Conservation (phyloP, 2,888 invertebrate genomes). For the Halictus quadricinctus region DNA sequence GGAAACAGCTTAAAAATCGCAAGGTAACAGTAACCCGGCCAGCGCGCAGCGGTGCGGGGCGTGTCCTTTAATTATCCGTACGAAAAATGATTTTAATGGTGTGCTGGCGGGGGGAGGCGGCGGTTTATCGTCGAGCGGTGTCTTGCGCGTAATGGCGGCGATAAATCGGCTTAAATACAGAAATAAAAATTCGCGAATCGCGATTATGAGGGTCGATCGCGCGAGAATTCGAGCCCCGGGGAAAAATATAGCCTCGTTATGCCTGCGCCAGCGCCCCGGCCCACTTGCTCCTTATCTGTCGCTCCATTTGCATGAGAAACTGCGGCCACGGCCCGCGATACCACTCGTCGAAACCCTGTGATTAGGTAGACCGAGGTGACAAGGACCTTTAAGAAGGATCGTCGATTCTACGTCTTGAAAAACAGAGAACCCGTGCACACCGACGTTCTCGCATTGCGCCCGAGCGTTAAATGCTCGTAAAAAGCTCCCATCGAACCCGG, state of each 20-base stretch:
- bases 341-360: not conserved
- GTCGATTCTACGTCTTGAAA: not conserved
- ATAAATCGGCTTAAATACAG: constrained; percentile 49
- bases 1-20: not conserved
- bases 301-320: constrained; percentile 60
- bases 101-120: not conserved
- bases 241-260: constrained; percentile 60
- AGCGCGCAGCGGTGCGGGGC: too few relatives aligned
- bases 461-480: constrained; percentile 47
- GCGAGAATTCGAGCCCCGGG: constrained; percentile 35
- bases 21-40: not conserved
- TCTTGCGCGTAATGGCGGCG: constrained; percentile 35
- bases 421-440: not conserved
- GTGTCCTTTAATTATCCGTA: constrained; percentile 15
- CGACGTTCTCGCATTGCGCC: constrained; percentile 37
- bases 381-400: not conserved
- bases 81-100: constrained; percentile 21
- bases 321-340: constrained; percentile 26
- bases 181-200: constrained; percentile 35
- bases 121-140: constrained; percentile 38
- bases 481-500: constrained; percentile 19
- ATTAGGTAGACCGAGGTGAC: constrained; percentile 44
- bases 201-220: constrained; percentile 42
- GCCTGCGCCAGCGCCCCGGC: constrained; percentile 40
- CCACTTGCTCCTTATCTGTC: constrained; percentile 59